phyloP scores from a whole-genome alignment of 2,888 invertebrate species.

The Drosophila kuntzei region DNA sequence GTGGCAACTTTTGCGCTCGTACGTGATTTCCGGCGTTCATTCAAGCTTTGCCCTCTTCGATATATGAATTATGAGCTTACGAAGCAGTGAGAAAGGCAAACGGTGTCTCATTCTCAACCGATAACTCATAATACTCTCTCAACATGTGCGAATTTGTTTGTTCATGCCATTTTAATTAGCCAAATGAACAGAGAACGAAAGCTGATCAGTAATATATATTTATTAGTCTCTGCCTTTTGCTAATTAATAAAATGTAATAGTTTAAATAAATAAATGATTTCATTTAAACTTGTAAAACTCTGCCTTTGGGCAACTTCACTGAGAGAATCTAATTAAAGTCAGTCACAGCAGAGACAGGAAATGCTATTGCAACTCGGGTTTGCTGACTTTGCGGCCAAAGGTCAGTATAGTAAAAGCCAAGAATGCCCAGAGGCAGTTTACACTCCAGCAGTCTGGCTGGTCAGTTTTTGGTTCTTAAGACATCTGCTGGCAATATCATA shows the following conservation, averaged over 20 bases:
- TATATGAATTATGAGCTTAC: slow-evolving; percentile 73
- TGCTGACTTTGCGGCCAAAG: slow-evolving; percentile 42
- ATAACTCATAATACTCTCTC: slow-evolving; percentile 61
- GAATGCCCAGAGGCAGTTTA: slow-evolving; percentile 46
- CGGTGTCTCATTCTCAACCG: slow-evolving; percentile 52
- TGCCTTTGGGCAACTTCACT: slow-evolving; percentile 13
- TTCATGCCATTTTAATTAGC: slow-evolving; percentile 73
- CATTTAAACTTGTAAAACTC: slow-evolving; percentile 40
- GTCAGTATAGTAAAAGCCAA: slow-evolving; percentile 39
- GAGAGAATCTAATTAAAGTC: slow-evolving; percentile 74
- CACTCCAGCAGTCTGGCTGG: slow-evolving; percentile 29
- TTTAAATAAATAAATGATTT: slow-evolving; percentile 50
- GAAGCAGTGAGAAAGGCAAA: slow-evolving; percentile 33
- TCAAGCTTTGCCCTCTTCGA: slow-evolving; percentile 75
- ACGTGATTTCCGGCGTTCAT: slow-evolving; percentile 82
- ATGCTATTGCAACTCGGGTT: slow-evolving; percentile 47
- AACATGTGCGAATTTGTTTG: slow-evolving; percentile 52
- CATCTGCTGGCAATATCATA: slow-evolving; percentile 42
- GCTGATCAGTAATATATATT: neutral
- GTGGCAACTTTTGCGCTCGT: slow-evolving; percentile 73
- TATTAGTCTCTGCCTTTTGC: too few relatives aligned
- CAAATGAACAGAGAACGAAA: slow-evolving; percentile 44
- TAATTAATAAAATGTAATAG: slow-evolving; percentile 4
- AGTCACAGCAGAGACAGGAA: slow-evolving; percentile 40
- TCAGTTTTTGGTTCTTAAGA: slow-evolving; percentile 44